Evolutionary conservation across 2,113 vertebrate species (phyloP).

Genomic region (Myodes glareolus): DNA sequence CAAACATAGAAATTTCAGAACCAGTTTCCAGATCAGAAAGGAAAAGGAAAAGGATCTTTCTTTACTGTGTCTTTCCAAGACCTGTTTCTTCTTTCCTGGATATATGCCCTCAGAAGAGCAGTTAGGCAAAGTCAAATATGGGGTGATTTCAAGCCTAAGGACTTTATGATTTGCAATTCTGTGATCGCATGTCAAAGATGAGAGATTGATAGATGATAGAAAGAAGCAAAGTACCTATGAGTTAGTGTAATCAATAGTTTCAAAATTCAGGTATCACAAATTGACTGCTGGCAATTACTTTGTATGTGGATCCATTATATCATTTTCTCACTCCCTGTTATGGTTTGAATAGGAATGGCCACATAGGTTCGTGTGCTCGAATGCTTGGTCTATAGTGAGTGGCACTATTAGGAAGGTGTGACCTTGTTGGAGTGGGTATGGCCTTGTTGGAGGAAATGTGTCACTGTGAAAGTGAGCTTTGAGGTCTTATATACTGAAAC

Average conservation of each 20-base stretch:
- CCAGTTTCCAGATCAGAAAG: neutral
- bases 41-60: neutral
- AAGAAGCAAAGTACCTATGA: neutral
- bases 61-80: neutral
- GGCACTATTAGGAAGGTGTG: neutral
- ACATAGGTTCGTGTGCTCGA: neutral
- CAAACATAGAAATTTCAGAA: neutral
- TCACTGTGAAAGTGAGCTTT: neutral
- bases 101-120: constrained; percentile 42
- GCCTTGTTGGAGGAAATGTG: too few relatives aligned
- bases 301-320: neutral
- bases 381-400: neutral
- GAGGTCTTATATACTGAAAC: neutral
- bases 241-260: neutral
- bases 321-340: neutral
- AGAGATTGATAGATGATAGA: neutral
- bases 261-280: constrained; percentile 37
- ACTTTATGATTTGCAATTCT: neutral
- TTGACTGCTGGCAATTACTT: neutral
- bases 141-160: neutral
- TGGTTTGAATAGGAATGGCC: neutral
- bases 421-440: neutral
- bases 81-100: neutral
- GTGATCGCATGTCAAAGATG: neutral
- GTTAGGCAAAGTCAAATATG: constrained; percentile 18